Percentiles rank a stretch among this genome's conserved stretches.
Conservation (phyloP, 2,888 invertebrate genomes). For the Myopa testacea region DNA sequence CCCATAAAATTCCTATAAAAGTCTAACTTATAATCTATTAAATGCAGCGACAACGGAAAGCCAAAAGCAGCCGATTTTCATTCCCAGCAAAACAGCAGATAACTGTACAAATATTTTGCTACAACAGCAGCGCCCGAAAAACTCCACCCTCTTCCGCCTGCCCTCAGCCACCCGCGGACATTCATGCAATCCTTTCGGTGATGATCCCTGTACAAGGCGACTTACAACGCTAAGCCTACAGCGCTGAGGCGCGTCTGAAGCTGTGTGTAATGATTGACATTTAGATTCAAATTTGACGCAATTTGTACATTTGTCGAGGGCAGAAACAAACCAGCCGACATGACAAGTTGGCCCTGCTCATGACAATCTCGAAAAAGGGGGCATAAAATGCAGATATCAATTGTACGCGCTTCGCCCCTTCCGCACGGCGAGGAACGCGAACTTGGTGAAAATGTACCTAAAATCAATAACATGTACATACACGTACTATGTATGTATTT, state of each 20-base stretch:
- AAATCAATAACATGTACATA: not conserved
- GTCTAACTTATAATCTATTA: slow-evolving; percentile 39
- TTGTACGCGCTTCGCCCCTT: not conserved
- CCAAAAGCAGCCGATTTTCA: slow-evolving; percentile 12
- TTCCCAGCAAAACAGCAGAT: slow-evolving; percentile 7
- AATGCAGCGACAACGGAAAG: slow-evolving; percentile 33
- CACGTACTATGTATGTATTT: not conserved
- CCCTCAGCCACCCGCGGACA: not conserved
- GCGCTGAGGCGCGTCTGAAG: not conserved
- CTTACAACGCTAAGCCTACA: slow-evolving; percentile 35
- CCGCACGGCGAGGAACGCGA: not conserved
- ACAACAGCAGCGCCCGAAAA: slow-evolving; percentile 4
- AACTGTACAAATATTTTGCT: slow-evolving; percentile 31
- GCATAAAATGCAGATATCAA: slow-evolving; percentile 11
- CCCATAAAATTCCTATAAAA: slow-evolving; percentile 36
- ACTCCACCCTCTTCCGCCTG: not conserved
- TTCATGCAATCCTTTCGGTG: slow-evolving; percentile 25
- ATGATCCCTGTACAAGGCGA: slow-evolving; percentile 17
- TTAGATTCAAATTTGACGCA: slow-evolving; percentile 41
- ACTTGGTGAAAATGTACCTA: not conserved
- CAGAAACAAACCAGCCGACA: not conserved
- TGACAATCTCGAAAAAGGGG: not conserved
- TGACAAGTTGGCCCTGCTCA: not conserved
- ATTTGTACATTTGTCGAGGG: slow-evolving; percentile 31
- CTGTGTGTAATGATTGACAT: slow-evolving; percentile 42